Conservation (phyloP, 2,113 vertebrate genomes). For the Sclerurus mexicanus region DNA sequence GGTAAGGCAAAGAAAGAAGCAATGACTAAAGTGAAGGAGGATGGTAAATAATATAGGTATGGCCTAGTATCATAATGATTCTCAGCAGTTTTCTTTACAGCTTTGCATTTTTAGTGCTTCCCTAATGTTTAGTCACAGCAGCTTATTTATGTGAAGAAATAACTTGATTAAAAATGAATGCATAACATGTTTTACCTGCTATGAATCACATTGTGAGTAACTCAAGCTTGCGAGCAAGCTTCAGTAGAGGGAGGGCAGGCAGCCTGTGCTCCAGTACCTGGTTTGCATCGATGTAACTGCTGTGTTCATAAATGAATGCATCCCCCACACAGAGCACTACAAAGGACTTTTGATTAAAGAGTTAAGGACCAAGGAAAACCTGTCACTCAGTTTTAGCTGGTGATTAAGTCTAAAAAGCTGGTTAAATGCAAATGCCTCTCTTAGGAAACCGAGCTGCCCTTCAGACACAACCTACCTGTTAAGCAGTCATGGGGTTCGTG, state of each 20-base stretch:
- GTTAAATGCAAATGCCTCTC: background rate
- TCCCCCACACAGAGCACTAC: background rate
- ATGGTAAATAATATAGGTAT: background rate
- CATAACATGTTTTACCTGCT: conserved; percentile 47
- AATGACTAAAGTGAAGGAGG: background rate
- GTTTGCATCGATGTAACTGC: background rate
- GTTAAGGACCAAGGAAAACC: background rate
- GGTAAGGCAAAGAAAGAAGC: background rate
- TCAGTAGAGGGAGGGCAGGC: background rate
- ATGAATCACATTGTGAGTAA: conserved; percentile 26
- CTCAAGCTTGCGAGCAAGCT: background rate
- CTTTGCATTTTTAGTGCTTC: conserved; percentile 54
- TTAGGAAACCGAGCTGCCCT: background rate
- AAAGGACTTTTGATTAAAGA: conserved; percentile 14
- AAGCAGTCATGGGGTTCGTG: background rate
- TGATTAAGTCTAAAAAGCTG: background rate
- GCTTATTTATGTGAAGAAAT: conserved; percentile 62
- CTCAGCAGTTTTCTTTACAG: conserved; percentile 55
- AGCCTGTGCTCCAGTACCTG: background rate
- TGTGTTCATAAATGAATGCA: background rate
- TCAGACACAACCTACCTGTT: background rate
- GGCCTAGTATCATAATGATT: conserved; percentile 9
- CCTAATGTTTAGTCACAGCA: conserved; percentile 46
- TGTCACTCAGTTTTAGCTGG: background rate
- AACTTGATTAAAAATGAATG: conserved; percentile 68